Evolutionary conservation across 1,140 invertebrate species (phyloP).

Genomic region (Leguminivora glycinivorella): DNA sequence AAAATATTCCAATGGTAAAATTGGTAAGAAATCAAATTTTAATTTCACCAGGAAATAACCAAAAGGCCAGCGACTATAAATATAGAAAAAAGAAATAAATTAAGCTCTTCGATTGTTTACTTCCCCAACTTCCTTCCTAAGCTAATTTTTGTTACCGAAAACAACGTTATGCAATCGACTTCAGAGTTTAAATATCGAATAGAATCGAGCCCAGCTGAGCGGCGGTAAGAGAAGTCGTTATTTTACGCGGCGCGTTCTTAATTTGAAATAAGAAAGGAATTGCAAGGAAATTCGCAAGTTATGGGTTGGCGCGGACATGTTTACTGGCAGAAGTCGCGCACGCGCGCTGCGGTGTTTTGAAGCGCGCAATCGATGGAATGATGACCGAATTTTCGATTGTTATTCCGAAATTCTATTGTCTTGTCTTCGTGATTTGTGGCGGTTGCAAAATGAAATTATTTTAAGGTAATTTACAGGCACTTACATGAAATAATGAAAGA

Average conservation of each 20-base stretch:
- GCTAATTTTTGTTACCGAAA: background rate
- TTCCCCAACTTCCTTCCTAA: background rate
- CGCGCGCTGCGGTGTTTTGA: conserved; percentile 12
- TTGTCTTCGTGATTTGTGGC: background rate
- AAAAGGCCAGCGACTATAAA: conserved; percentile 6
- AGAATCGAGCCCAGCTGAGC: background rate
- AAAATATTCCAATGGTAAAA: background rate
- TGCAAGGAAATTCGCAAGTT: conserved; percentile 51
- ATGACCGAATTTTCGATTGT: conserved; percentile 26
- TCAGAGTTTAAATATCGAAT: background rate
- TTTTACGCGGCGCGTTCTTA: conserved; percentile 31
- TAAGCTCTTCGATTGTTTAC: background rate
- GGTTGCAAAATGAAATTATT: background rate
- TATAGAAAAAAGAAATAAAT: conserved; percentile 7
- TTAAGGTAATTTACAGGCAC: background rate
- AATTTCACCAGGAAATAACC: background rate
- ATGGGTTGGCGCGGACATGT: conserved; percentile 52
- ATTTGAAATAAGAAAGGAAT: conserved; percentile 43
- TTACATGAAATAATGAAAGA: too few relatives aligned
- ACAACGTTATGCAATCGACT: background rate
- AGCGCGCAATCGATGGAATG: conserved; percentile 24
- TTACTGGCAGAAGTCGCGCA: conserved; percentile 45
- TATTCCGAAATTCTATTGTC: conserved; percentile 21
- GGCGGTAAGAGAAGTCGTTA: background rate
- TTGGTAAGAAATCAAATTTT: background rate